Conservation (phyloP, 1,140 invertebrate genomes). For the Alviniconcha marisindica region DNA sequence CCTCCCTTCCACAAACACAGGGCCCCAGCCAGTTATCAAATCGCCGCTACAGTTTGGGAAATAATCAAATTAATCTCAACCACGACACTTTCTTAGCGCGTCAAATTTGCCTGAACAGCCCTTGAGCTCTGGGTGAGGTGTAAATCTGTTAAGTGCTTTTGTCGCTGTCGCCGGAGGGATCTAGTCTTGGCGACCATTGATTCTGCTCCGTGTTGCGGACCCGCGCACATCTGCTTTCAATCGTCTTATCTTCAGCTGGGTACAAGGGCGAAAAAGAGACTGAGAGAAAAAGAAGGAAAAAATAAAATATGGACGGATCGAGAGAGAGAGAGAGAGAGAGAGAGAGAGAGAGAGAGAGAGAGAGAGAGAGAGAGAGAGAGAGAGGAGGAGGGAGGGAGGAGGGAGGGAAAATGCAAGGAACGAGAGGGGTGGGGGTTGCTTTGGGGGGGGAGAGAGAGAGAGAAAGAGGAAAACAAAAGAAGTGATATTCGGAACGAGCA, state of each 20-base stretch:
- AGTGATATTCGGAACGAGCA: too few species aligned
- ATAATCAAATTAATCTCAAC: conserved; percentile 18
- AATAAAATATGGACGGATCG: too few species aligned
- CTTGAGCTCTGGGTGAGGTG: conserved; percentile 4
- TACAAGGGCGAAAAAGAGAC: too few species aligned
- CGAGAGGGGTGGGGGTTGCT: neutral
- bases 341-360: too few species aligned
- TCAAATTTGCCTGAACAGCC: neutral
- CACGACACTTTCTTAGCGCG: conserved; percentile 13
- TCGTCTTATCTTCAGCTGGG: conserved; percentile 12
- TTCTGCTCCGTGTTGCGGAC: neutral
- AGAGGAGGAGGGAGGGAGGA: too few species aligned
- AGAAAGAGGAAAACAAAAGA: neutral
- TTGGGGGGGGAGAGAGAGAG: neutral
- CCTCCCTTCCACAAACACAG: too few species aligned
- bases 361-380: too few species aligned
- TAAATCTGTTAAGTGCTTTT: conserved; percentile 29
- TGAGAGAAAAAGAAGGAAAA: too few species aligned
- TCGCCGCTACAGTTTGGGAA: conserved; percentile 9
- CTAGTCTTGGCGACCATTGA: neutral
- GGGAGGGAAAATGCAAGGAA: neutral
- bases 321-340: too few species aligned
- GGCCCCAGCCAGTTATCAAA: too few species aligned
- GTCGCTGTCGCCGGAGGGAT: neutral
- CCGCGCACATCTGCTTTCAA: conserved; percentile 21